These are phyloP conservation scores for Chloroclystis v-ata DNA, from an alignment of 2,888 invertebrate genomes.

Conservation along the genomic window DNA sequence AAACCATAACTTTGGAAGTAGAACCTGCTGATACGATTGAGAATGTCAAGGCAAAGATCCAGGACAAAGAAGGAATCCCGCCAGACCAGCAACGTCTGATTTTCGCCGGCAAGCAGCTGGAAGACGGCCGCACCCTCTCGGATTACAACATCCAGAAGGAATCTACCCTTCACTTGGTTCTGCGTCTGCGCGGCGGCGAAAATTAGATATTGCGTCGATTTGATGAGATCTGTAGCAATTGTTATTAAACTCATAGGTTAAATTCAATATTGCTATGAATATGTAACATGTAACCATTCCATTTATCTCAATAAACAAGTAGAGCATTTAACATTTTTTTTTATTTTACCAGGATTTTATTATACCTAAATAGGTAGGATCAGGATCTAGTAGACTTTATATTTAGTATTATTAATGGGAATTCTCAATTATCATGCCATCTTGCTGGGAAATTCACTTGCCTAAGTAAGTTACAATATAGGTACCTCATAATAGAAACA, in stretches of 20 bases:
- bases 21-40: slow-evolving; percentile 12
- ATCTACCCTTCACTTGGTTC: slow-evolving; percentile 9
- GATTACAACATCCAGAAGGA: slow-evolving; percentile 16
- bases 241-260: slow-evolving; percentile 17
- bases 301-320: slow-evolving; percentile 37
- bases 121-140: slow-evolving; percentile 11
- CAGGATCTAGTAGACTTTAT: too few relatives aligned
- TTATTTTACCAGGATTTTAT: background rate
- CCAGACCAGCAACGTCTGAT: slow-evolving; percentile 15
- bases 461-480: too few relatives aligned
- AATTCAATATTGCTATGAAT: slow-evolving; percentile 25
- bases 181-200: slow-evolving; percentile 27
- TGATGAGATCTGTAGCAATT: slow-evolving; percentile 24
- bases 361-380: background rate
- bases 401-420: too few relatives aligned
- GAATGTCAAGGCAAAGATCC: slow-evolving; percentile 14
- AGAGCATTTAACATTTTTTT: slow-evolving; percentile 3
- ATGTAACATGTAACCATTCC: slow-evolving; percentile 52
- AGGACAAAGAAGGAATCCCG: slow-evolving; percentile 13
- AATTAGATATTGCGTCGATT: slow-evolving; percentile 22
- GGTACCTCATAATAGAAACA: too few relatives aligned
- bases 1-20: slow-evolving; percentile 13
- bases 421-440: too few relatives aligned
- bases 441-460: too few relatives aligned
- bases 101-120: slow-evolving; percentile 12